Evolutionary conservation across 2,888 invertebrate genomes (phyloP), one percentile per base, ranked within the genome.

Genomic region (Nebria brevicollis): DNA sequence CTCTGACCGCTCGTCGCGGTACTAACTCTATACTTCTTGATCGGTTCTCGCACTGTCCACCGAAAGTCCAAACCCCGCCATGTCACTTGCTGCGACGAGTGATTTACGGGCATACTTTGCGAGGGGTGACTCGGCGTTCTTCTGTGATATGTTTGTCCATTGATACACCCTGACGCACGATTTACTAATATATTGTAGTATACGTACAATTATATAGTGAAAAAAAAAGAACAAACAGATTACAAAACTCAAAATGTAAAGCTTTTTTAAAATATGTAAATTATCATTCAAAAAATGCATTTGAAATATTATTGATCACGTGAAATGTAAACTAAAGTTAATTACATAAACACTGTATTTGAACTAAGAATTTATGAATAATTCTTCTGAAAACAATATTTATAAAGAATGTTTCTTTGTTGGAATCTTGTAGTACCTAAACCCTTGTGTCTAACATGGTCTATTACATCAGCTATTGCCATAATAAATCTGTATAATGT

Each of bases 401-500:
- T 34, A 34, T 20, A 34, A 34, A 34, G 5, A 34, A 34, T 34
- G 34, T 34, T 5, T 34, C 34, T 34, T 5, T 34, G 68, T 26
- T n/a, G 72, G 26, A n/a, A 72, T 72, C 34, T 72, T 72, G n/a
- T 72, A n/a, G 25, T 7, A n/a, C 66, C 15, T 7, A 15, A 25
- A 66, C 66, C n/a, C 82, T 82, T 85, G 83, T 84, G 83, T 85
- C 84, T 82, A 82, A 82, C 84, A 84, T 83, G 82, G 81, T 77
- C 83, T 88, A 88, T 87, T 87, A 86, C 87, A 86, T 87, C 87
- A 86, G 86, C 86, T 87, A 86, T 86, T 86, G 85, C 85, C 84
- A 85, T 87, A 87, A 88, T 88, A 88, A 88, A 88, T 88, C 87
- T 88, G 87, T 88, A 88, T 88, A 88, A 87, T 42, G 68, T 75